Percentiles rank a stretch among this genome's conserved stretches.
Conservation (phyloP, 2,797 vertebrate genomes). For the Margarornis squamiger region DNA sequence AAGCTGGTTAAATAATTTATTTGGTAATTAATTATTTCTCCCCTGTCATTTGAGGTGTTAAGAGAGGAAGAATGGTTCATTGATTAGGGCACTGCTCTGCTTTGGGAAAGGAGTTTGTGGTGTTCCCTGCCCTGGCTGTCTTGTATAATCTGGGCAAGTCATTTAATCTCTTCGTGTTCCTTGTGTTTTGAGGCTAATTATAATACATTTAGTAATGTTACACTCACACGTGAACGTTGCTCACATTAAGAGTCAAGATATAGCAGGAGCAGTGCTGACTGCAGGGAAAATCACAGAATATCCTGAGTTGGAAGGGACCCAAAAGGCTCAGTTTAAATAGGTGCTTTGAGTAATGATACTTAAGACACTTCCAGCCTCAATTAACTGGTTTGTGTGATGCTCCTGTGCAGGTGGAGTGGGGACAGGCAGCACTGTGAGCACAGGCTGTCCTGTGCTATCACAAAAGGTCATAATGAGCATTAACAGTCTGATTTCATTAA, state of each 20-base stretch:
- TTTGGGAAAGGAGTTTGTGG: background rate
- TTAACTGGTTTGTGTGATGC: background rate
- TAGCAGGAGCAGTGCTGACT: background rate
- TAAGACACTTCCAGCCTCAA: background rate
- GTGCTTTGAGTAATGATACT: background rate
- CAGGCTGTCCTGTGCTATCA: background rate
- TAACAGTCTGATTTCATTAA: background rate
- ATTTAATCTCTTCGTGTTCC: background rate
- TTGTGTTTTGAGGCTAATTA: background rate
- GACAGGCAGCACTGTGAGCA: background rate
- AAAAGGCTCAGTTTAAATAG: accelerated
- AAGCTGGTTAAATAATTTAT: background rate
- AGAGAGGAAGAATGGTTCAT: background rate
- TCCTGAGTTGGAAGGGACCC: background rate
- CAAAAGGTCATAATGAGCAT: background rate
- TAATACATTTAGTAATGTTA: background rate
- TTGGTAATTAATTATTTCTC: background rate
- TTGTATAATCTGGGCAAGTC: background rate
- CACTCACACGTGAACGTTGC: accelerated
- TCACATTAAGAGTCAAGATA: accelerated
- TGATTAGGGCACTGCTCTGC: background rate
- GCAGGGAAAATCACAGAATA: accelerated
- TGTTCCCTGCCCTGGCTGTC: background rate
- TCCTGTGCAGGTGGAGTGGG: background rate
- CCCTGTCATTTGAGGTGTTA: background rate